Percentiles rank a stretch among this genome's conserved stretches.
Evolutionary conservation across 2,888 invertebrate genomes (phyloP).

Genomic region (Sphaerophoria rueppellii): DNA sequence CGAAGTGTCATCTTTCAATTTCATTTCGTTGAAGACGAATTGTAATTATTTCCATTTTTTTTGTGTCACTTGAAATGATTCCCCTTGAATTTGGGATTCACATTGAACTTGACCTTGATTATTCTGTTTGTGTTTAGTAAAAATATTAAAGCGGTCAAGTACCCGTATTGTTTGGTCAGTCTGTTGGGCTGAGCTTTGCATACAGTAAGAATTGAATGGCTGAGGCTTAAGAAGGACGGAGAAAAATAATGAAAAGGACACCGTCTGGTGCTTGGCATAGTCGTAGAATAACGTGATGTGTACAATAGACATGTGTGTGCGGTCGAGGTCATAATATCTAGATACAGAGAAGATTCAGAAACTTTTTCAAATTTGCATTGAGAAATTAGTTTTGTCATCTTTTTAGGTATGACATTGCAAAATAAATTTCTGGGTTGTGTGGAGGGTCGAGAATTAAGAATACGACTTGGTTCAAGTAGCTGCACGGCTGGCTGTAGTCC

Average conservation of each 20-base stretch:
- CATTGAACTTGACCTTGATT: slow-evolving; percentile 11
- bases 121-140: background rate
- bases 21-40: background rate
- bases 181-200: background rate
- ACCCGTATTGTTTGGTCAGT: background rate
- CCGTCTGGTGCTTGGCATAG: no score
- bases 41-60: background rate
- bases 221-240: background rate
- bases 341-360: no score
- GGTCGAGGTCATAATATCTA: no score
- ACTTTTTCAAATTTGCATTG: no score
- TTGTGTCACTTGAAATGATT: background rate
- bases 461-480: no score
- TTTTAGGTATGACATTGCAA: no score
- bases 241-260: background rate
- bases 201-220: background rate
- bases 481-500: no score
- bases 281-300: no score
- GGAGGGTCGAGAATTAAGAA: no score
- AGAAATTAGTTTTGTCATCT: no score
- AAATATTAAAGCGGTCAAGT: slow-evolving; percentile 17
- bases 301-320: no score
- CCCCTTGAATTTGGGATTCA: background rate
- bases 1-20: slow-evolving; percentile 7
- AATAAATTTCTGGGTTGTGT: no score